A percentile compares a stretch with the other conserved stretches of the same genome.
Evolutionary conservation across 2,797 vertebrate genomes (phyloP).

Genomic region (Spondyliosoma cantharus): DNA sequence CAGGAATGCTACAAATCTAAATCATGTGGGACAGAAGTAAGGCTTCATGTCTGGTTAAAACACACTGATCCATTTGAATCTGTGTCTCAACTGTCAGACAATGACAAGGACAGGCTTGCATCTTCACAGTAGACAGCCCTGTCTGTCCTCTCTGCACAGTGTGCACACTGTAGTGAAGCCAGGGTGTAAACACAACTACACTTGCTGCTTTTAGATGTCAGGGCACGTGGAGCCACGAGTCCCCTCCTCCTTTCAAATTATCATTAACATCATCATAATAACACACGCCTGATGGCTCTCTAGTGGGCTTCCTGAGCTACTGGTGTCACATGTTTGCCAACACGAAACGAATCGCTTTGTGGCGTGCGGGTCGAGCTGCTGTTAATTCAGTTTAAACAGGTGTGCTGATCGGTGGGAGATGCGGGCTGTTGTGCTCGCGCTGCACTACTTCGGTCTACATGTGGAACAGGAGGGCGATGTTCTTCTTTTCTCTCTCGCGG

Average conservation of each 20-base stretch:
- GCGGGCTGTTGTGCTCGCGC: constrained; percentile 19
- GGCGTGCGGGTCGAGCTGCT: background rate
- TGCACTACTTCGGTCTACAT: constrained; percentile 44
- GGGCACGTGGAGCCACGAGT: constrained; percentile 72
- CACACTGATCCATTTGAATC: background rate
- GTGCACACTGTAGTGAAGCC: constrained; percentile 30
- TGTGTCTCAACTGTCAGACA: background rate
- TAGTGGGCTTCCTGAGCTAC: background rate
- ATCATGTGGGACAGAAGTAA: background rate
- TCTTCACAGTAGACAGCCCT: constrained; percentile 21
- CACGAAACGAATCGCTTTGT: background rate
- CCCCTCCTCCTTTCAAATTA: constrained; percentile 55
- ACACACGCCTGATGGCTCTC: constrained; percentile 13
- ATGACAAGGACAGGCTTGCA: constrained; percentile 2
- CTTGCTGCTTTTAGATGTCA: constrained; percentile 47
- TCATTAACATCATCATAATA: constrained; percentile 50
- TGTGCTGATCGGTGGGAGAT: background rate
- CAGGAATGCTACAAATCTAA: constrained; percentile 9
- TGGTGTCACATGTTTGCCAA: background rate
- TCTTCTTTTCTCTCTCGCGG: constrained; percentile 44
- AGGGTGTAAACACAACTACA: constrained; percentile 73
- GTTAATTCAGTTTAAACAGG: background rate
- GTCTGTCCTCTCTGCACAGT: constrained; percentile 16
- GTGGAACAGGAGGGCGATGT: constrained; percentile 63
- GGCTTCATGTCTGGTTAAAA: constrained; percentile 15